Evolutionary conservation across 2,888 invertebrate species (phyloP).

Genomic region (Aspidapion aeneum): DNA sequence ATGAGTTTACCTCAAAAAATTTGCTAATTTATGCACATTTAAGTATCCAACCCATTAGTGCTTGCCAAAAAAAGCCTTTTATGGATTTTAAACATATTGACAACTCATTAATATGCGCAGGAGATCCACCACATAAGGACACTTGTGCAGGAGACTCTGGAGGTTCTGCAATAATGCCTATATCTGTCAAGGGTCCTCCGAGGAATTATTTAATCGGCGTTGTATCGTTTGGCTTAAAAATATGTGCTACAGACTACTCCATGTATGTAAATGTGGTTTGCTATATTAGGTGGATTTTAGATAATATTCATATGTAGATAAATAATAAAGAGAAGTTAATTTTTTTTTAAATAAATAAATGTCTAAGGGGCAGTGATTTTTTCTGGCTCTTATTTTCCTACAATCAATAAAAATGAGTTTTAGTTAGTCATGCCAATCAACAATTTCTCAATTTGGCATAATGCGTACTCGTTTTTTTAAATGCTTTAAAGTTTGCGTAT

Average conservation of each 20-base stretch:
- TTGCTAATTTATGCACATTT: not conserved
- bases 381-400: too few relatives aligned
- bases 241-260: not conserved
- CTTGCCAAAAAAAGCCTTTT: not conserved
- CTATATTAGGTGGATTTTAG: not conserved
- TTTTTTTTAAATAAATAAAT: too few relatives aligned
- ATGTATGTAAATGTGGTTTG: not conserved
- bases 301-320: not conserved
- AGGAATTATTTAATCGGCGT: not conserved
- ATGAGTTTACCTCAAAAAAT: not conserved
- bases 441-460: too few relatives aligned
- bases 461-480: too few relatives aligned
- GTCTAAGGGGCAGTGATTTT: too few relatives aligned
- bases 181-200: not conserved
- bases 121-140: not conserved
- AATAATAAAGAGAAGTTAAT: not conserved
- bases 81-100: not conserved
- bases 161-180: not conserved
- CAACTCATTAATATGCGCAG: not conserved
- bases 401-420: too few relatives aligned
- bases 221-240: not conserved
- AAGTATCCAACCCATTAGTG: not conserved
- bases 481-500: too few relatives aligned
- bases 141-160: not conserved
- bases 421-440: too few relatives aligned